These are phyloP conservation scores for Tachuris rubrigastra DNA, from an alignment of 2,113 vertebrate genomes.

Conservation along the genomic window DNA sequence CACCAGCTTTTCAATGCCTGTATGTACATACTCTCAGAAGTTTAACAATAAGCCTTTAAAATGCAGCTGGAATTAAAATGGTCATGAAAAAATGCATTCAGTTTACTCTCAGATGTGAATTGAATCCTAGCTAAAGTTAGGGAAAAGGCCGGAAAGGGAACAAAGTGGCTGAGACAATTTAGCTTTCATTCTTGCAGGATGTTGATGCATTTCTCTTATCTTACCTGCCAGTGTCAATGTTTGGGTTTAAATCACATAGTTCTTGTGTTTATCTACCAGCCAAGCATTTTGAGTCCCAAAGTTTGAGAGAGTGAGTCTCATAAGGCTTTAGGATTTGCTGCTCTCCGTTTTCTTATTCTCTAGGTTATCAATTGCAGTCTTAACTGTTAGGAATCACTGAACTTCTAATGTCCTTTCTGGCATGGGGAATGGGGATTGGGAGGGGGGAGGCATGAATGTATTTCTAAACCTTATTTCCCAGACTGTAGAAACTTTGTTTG, in stretches of 20 bases:
- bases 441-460: neutral
- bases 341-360: neutral
- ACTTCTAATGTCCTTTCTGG: neutral
- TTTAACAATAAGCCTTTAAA: conserved; percentile 61
- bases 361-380: neutral
- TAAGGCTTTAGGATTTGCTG: neutral
- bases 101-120: conserved; percentile 13
- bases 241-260: neutral
- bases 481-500: neutral
- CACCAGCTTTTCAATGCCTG: conserved; percentile 44
- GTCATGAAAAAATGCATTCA: neutral
- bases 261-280: neutral
- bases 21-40: conserved; percentile 45
- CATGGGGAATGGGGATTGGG: neutral
- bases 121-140: neutral
- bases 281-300: neutral
- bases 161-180: neutral
- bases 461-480: neutral
- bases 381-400: neutral
- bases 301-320: neutral
- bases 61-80: conserved; percentile 46
- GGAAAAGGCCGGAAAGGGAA: neutral
- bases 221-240: neutral
- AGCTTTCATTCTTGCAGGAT: neutral
- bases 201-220: neutral